Percentiles rank a stretch among this genome's conserved stretches.
Evolutionary conservation across 64 coral and sea anemone genomes (phyloP).

Genomic region (Pocillopora verrucosa): DNA sequence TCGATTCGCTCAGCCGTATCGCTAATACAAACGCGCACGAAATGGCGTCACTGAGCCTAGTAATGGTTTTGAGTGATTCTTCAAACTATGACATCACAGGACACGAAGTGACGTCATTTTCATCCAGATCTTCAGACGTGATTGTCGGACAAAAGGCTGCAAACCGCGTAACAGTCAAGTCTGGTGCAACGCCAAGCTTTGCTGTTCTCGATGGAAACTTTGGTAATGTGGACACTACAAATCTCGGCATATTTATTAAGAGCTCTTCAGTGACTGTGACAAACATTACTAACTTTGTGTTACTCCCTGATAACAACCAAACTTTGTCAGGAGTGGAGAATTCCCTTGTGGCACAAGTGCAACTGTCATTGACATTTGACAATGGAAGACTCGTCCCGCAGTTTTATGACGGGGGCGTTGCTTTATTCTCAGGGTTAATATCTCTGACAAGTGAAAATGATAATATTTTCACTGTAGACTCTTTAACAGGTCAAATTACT

Average conservation of each 20-base stretch:
- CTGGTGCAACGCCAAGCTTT: background rate
- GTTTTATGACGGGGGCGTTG: conserved; percentile 34
- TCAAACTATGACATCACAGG: conserved; percentile 41
- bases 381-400: conserved; percentile 37
- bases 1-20: conserved; percentile 30
- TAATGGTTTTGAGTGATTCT: conserved; percentile 46
- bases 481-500: conserved; percentile 36
- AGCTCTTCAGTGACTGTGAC: conserved; percentile 27
- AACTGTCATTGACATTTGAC: conserved; percentile 46
- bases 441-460: conserved; percentile 43
- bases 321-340: conserved; percentile 59
- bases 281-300: conserved; percentile 7
- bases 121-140: conserved; percentile 12
- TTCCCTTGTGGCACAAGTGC: conserved; percentile 44
- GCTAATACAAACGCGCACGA: conserved; percentile 11
- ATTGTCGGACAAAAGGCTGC: conserved; percentile 40
- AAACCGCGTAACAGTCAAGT: conserved; percentile 34
- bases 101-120: conserved; percentile 51
- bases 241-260: background rate
- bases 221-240: background rate
- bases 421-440: conserved; percentile 57
- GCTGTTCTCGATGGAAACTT: conserved; percentile 18
- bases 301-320: conserved; percentile 6
- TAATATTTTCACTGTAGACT: conserved; percentile 53
- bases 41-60: conserved; percentile 53